Conservation (phyloP, 1,140 invertebrate species). For the Laupala kohalensis region DNA sequence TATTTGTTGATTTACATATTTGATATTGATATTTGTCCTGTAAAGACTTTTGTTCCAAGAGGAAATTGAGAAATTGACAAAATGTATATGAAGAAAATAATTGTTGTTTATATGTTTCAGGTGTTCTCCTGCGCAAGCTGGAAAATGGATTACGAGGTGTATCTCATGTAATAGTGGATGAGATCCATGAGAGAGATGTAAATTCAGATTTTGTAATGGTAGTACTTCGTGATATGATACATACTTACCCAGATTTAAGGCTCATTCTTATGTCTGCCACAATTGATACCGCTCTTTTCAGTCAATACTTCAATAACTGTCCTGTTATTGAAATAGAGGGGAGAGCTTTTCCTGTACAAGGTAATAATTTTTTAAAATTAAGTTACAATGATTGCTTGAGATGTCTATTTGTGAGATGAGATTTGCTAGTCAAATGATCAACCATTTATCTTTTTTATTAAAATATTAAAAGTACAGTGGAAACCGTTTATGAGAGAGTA, state of each 20-base stretch:
- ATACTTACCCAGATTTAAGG: conserved; percentile 74
- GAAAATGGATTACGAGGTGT: conserved; percentile 75
- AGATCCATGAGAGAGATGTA: conserved; percentile 94
- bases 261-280: conserved; percentile 97
- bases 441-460: too few relatives aligned
- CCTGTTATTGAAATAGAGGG: conserved; percentile 68
- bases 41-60: too few relatives aligned
- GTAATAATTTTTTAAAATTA: conserved; percentile 17
- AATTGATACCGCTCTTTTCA: conserved; percentile 82
- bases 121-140: conserved; percentile 80
- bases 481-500: too few relatives aligned
- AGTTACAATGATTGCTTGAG: background rate
- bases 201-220: conserved; percentile 95
- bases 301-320: conserved; percentile 80
- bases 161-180: conserved; percentile 87
- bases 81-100: too few relatives aligned
- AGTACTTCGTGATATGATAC: conserved; percentile 81
- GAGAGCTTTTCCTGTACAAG: conserved; percentile 60
- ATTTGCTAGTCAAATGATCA: background rate
- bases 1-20: too few relatives aligned
- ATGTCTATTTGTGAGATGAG: background rate
- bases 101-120: too few relatives aligned
- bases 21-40: too few relatives aligned
- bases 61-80: too few relatives aligned
- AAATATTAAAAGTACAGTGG: too few relatives aligned